Conservation (phyloP, 2,888 invertebrate species). For the Drosophila yooni region DNA sequence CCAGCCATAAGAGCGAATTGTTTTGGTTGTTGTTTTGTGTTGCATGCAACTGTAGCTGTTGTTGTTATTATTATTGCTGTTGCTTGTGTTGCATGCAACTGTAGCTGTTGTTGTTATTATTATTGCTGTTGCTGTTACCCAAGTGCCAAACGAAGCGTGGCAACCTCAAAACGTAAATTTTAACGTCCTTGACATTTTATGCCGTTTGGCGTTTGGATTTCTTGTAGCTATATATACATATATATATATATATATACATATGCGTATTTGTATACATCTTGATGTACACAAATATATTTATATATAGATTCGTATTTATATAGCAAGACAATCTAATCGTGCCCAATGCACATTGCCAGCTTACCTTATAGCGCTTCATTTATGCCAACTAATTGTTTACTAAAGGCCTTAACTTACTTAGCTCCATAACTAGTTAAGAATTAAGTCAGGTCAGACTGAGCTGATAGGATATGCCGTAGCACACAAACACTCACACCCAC, state of each 20-base stretch:
- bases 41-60: slow-evolving; percentile 19
- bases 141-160: slow-evolving; percentile 58
- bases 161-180: slow-evolving; percentile 68
- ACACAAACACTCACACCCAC: background rate
- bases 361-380: slow-evolving; percentile 29
- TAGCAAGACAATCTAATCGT: slow-evolving; percentile 27
- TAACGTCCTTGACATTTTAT: slow-evolving; percentile 72
- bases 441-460: slow-evolving; percentile 43
- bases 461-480: slow-evolving; percentile 7
- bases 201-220: slow-evolving; percentile 56
- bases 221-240: slow-evolving; percentile 24
- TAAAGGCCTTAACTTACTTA: slow-evolving; percentile 13
- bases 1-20: slow-evolving; percentile 29
- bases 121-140: slow-evolving; percentile 25
- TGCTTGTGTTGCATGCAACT: slow-evolving; percentile 27
- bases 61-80: slow-evolving; percentile 9
- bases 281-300: background rate
- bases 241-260: slow-evolving; percentile 8
- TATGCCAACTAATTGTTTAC: slow-evolving; percentile 47
- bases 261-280: background rate
- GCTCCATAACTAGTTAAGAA: slow-evolving; percentile 53
- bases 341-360: slow-evolving; percentile 1
- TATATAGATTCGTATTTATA: slow-evolving; percentile 18
- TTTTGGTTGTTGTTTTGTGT: slow-evolving; percentile 17
- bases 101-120: slow-evolving; percentile 9